Evolutionary conservation across 2,113 vertebrate species (phyloP).

Genomic region (Phalacrocorax brasilianus): DNA sequence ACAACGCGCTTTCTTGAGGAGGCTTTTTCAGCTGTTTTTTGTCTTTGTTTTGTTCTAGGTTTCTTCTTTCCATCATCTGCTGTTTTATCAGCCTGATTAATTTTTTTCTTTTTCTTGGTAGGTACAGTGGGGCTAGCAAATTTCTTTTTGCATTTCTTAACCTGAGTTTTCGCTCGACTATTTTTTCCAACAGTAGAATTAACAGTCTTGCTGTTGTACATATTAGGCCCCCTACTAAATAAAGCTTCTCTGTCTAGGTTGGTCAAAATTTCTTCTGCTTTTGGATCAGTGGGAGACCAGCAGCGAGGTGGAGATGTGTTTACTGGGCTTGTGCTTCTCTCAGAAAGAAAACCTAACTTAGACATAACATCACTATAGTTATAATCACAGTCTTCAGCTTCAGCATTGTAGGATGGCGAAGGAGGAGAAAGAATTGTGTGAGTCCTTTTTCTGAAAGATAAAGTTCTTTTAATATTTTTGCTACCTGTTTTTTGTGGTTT

Average conservation of each 20-base stretch:
- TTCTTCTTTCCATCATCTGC: constrained; percentile 71
- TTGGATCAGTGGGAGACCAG: constrained; percentile 95
- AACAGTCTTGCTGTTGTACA: constrained; percentile 62
- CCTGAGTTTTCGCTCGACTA: constrained; percentile 71
- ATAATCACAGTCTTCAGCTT: constrained; percentile 85
- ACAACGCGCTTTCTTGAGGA: constrained; percentile 67
- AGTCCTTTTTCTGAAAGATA: constrained; percentile 76
- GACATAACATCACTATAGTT: constrained; percentile 94
- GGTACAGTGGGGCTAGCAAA: constrained; percentile 54
- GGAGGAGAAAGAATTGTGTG: constrained; percentile 82
- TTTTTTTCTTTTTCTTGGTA: constrained; percentile 78
- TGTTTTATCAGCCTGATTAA: constrained; percentile 69
- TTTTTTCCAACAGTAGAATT: constrained; percentile 64
- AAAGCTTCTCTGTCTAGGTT: constrained; percentile 79
- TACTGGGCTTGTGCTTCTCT: constrained; percentile 88
- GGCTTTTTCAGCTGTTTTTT: constrained; percentile 66
- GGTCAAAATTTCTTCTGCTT: constrained; percentile 78
- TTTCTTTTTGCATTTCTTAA: constrained; percentile 80
- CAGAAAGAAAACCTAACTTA: constrained; percentile 94
- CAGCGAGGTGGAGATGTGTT: constrained; percentile 93
- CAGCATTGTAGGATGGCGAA: constrained; percentile 85
- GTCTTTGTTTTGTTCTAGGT: constrained; percentile 70
- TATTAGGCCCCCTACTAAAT: constrained; percentile 77
- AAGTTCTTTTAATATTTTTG: constrained; percentile 77
- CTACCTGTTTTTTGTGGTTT: constrained; percentile 76